phyloP scores from a whole-genome alignment of 2,888 invertebrate genomes.

The Lasioglossum villosulum region DNA sequence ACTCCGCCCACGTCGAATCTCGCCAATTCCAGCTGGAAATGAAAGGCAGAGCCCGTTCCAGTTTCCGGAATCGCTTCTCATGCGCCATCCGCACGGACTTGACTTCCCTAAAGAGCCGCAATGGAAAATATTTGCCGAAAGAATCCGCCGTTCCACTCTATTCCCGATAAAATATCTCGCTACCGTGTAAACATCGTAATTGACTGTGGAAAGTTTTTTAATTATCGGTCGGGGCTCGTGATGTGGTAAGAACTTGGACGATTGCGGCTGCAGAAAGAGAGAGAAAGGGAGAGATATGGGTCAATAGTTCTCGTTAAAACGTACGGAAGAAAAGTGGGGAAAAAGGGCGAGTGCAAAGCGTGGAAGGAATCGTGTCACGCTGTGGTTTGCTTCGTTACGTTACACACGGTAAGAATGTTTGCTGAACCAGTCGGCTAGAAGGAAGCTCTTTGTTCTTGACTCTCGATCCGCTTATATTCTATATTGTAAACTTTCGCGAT shows the following conservation, averaged over 20 bases:
- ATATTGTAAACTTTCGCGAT: neutral
- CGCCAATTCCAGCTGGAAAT: neutral
- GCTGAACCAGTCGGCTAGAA: neutral
- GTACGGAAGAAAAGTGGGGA: neutral
- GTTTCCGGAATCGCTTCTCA: neutral
- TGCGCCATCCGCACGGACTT: neutral
- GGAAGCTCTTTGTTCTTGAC: neutral
- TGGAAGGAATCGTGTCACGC: neutral
- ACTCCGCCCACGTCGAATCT: neutral
- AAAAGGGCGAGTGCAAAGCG: neutral
- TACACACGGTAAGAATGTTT: neutral
- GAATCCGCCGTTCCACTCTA: neutral
- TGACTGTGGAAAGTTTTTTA: constrained; percentile 37
- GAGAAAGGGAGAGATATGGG: constrained; percentile 28
- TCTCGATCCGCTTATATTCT: neutral
- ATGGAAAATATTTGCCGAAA: constrained; percentile 12
- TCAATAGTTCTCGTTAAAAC: constrained; percentile 51
- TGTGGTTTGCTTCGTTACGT: neutral
- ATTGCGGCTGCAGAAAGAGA: neutral
- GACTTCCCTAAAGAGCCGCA: neutral
- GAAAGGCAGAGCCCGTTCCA: neutral
- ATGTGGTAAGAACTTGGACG: constrained; percentile 22
- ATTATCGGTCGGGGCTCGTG: constrained; percentile 33
- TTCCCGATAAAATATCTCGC: constrained; percentile 9
- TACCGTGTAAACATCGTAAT: constrained; percentile 34